phyloP scores from a whole-genome alignment of 2,113 vertebrate genomes.

The Sialia sialis region DNA sequence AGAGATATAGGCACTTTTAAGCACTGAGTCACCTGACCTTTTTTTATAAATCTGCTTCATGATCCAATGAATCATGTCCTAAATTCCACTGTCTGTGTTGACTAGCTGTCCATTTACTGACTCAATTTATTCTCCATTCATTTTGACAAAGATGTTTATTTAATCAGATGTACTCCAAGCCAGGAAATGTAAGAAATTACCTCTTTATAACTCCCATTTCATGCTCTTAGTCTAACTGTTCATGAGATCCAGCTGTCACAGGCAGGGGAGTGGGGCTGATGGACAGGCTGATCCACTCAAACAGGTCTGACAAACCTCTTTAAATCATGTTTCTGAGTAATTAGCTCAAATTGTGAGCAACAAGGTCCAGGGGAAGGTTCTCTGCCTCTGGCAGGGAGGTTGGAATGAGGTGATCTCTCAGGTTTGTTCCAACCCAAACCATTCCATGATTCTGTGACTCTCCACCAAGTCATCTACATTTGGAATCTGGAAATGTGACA shows the following conservation, averaged over 20 bases:
- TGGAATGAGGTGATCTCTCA: background rate
- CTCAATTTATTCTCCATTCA: background rate
- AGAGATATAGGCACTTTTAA: background rate
- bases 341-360: background rate
- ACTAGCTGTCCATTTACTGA: constrained; percentile 30
- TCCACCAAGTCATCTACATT: background rate
- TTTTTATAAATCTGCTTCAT: background rate
- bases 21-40: constrained; percentile 19
- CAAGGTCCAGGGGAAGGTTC: background rate
- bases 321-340: background rate
- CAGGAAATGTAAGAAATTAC: constrained; percentile 1
- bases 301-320: background rate
- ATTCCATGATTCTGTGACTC: background rate
- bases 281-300: background rate
- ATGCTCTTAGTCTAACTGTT: background rate
- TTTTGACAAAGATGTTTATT: constrained; percentile 30
- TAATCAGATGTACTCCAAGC: background rate
- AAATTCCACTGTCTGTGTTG: background rate
- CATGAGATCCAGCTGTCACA: background rate
- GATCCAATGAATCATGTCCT: constrained; percentile 31
- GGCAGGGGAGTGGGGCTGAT: background rate
- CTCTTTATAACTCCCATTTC: background rate
- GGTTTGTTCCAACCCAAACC: background rate
- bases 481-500: background rate
- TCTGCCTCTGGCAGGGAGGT: background rate